Evolutionary conservation across 2,888 invertebrate genomes (phyloP), one percentile per base, ranked within the genome.

Genomic region (Julus scanicus): DNA sequence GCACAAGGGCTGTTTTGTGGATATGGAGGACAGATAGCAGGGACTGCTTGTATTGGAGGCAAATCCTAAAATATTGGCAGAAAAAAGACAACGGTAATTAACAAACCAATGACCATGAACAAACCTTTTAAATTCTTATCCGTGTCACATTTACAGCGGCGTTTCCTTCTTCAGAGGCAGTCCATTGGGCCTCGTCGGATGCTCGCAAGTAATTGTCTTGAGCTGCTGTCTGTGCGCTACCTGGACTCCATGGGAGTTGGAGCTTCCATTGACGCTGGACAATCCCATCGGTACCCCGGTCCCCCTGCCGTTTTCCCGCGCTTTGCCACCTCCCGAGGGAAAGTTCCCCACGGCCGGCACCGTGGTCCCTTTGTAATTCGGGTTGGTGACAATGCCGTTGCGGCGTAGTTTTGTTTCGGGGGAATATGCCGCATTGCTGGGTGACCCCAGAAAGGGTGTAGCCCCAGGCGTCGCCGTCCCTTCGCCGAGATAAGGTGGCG

Each of bases 101-200:
- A n/a, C n/a, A n/a, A n/a, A n/a, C n/a, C n/a, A n/a, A n/a, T n/a
- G n/a, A 48, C 9, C 48, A 48, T 48, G 5, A 9, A 48, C 48
- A 48, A 48, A 48, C 48, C 48, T 48, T 48, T 48, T 48, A 48
- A 48, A 48, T 48, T 48, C 5, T 48, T 48, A 8, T 9, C 48
- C 9, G 48, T 9, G 48, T 80, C 29, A 57, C 57, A n/a, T 86
- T 53, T 92, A 93, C 90, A 93, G 91, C 39, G 96, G 96, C 90
- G 96, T 97, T 93, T 97, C 97, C 92, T 96, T 96, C 91, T 96
- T 94, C 95, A 96, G 95, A 90, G 96, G 96, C 91, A 96, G 95
- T 90, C 96, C 96, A 93, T 96, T 96, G 53, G 92, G 92, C 88
- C 92, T 89, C 6, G 90, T 88, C 89, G 87, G 85, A 17, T 49